phyloP scores from a whole-genome alignment of 1,140 invertebrate genomes.

The Trichoplusia ni region DNA sequence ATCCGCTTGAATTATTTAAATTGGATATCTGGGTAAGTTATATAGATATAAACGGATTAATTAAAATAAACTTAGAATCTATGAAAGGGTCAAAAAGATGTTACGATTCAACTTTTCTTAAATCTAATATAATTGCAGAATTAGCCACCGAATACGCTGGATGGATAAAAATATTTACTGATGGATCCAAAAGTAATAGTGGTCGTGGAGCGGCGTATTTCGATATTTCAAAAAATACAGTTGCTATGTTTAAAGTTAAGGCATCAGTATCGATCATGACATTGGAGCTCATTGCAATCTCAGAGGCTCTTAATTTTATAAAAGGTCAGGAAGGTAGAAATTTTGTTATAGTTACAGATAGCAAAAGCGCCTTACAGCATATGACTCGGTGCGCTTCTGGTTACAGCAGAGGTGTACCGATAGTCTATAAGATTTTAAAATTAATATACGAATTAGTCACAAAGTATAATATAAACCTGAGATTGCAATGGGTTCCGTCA shows the following conservation, averaged over 20 bases:
- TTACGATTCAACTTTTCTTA: not conserved
- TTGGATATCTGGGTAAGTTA: not conserved
- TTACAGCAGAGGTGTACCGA: not conserved
- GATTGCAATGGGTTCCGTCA: constrained; percentile 3
- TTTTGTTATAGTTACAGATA: not conserved
- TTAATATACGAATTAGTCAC: not conserved
- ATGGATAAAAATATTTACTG: not conserved
- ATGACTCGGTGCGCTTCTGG: not conserved
- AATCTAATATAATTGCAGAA: not conserved
- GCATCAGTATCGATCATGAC: not conserved
- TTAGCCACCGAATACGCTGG: not conserved
- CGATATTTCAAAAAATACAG: not conserved
- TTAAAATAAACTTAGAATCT: not conserved
- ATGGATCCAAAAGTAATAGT: not conserved
- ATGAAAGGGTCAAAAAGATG: not conserved
- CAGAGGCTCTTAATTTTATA: not conserved
- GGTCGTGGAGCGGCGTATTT: not conserved
- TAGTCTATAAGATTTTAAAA: not conserved
- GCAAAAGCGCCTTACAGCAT: not conserved
- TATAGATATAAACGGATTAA: not conserved
- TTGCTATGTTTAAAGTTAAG: not conserved
- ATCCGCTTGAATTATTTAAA: not conserved
- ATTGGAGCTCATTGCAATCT: not conserved
- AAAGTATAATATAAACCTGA: not conserved
- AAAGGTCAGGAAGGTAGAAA: not conserved